These are phyloP conservation scores for Enteromius anoplus DNA, from an alignment of 2,797 vertebrate genomes.

Conservation along the genomic window DNA sequence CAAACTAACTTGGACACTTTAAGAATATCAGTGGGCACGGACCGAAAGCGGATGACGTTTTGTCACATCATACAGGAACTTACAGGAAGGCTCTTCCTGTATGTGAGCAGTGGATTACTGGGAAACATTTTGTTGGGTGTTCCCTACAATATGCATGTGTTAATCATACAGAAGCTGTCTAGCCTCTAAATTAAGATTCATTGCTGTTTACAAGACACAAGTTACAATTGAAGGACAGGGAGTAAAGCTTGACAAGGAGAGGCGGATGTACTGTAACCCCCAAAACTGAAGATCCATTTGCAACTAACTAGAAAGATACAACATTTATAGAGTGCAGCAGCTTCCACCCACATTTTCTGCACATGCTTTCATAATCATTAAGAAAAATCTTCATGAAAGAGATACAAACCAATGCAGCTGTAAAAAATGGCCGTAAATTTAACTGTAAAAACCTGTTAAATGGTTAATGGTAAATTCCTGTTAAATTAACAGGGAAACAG, in stretches of 20 bases:
- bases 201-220: not conserved
- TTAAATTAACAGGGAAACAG: too few species aligned
- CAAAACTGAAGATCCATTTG: not conserved
- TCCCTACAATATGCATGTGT: slow-evolving; percentile 27
- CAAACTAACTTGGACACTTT: not conserved
- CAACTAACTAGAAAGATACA: not conserved
- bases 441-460: too few species aligned
- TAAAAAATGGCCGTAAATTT: too few species aligned
- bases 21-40: not conserved
- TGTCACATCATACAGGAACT: slow-evolving; percentile 5
- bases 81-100: not conserved
- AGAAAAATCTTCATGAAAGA: not conserved
- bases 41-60: not conserved
- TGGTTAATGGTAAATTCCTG: too few species aligned
- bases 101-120: not conserved
- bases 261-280: not conserved
- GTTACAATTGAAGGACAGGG: not conserved
- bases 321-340: not conserved
- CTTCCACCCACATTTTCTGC: not conserved
- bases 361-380: not conserved
- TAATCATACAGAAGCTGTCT: slow-evolving; percentile 38
- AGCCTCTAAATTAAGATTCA: not conserved
- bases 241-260: not conserved
- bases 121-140: slow-evolving; percentile 40
- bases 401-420: not conserved